Percentiles rank a stretch among this genome's conserved stretches.
phyloP scores from a whole-genome alignment of 2,888 invertebrate species.

The Megaustenia siamemsis region DNA sequence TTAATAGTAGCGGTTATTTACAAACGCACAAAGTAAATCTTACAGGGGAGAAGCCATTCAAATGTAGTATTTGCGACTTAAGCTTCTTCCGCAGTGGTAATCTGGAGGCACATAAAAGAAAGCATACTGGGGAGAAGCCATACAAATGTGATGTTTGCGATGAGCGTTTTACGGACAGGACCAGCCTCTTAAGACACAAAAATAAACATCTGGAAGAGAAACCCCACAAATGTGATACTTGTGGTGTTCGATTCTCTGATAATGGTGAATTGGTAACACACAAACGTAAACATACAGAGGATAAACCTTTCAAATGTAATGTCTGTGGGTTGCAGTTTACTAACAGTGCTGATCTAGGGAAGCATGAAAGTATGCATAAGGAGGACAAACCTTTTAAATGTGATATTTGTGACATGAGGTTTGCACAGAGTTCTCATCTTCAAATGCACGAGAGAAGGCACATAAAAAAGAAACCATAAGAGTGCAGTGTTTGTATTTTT shows the following conservation, averaged over 20 bases:
- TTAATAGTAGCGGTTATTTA: background rate
- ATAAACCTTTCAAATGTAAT: constrained; percentile 11
- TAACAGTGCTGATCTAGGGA: background rate
- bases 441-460: background rate
- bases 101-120: constrained; percentile 5
- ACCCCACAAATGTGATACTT: constrained; percentile 3
- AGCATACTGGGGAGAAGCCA: constrained; percentile 3
- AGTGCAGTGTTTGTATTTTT: background rate
- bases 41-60: constrained; percentile 22
- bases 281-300: constrained; percentile 3
- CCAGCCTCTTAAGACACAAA: background rate
- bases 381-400: constrained; percentile 21
- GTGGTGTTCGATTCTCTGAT: background rate
- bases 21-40: background rate
- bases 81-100: background rate
- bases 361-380: background rate
- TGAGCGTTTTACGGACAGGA: background rate
- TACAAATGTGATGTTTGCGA: constrained; percentile 8
- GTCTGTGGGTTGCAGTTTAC: background rate
- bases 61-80: background rate
- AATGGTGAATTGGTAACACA: background rate
- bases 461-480: background rate
- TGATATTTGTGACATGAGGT: background rate
- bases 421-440: background rate
- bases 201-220: background rate